These are phyloP conservation scores for Monarcha castaneiventris DNA, from an alignment of 2,113 vertebrate species.

Conservation along the genomic window DNA sequence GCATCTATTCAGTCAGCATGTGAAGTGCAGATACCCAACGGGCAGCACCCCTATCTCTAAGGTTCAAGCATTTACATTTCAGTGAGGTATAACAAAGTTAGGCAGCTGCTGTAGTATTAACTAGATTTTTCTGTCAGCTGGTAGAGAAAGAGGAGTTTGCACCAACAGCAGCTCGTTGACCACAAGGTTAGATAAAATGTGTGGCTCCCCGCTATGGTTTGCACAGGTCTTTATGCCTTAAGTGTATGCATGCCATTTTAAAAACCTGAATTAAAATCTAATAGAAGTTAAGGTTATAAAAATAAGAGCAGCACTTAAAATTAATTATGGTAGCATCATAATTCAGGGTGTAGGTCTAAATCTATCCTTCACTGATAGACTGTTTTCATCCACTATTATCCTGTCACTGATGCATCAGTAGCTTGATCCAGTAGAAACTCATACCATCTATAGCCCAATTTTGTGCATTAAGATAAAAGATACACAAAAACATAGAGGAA, in stretches of 20 bases:
- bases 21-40: rapidly evolving
- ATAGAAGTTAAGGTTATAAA: background rate
- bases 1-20: background rate
- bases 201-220: background rate
- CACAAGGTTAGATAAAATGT: background rate
- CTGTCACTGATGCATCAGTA: background rate
- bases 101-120: background rate
- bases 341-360: background rate
- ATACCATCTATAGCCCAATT: background rate
- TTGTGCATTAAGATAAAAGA: background rate
- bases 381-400: background rate
- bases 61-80: background rate
- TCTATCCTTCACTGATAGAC: background rate
- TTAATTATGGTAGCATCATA: background rate
- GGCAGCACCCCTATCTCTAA: background rate
- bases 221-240: background rate
- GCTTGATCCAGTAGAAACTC: background rate
- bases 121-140: background rate
- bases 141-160: background rate
- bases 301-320: background rate
- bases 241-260: background rate
- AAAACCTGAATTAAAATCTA: background rate
- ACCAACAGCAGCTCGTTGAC: background rate
- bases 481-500: background rate
- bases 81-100: background rate